phyloP scores from a whole-genome alignment of 1,140 invertebrate genomes.

The Sycophaga agraensis region DNA sequence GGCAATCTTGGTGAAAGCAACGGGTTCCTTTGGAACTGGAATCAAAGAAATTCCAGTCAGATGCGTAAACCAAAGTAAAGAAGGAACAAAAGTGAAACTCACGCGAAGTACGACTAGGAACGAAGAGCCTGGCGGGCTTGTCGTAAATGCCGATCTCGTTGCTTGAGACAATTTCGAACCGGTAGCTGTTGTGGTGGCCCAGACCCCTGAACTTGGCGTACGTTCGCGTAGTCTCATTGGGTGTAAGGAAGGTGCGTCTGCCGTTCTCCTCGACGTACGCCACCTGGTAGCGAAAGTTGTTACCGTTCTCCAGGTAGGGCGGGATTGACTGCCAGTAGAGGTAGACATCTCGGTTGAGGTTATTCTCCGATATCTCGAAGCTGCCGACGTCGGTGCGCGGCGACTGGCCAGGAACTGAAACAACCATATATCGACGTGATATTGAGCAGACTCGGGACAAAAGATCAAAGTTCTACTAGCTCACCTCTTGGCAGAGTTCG shows the following conservation, averaged over 20 bases:
- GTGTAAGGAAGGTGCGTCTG: conserved; percentile 35
- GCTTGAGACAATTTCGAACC: conserved; percentile 58
- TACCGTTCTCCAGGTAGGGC: conserved; percentile 63
- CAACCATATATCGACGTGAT: background rate
- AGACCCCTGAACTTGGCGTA: conserved; percentile 61
- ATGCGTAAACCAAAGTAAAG: background rate
- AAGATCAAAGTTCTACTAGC: too few relatives aligned
- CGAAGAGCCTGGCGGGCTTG: conserved; percentile 60
- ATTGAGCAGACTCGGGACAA: too few relatives aligned
- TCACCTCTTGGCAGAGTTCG: conserved; percentile 62
- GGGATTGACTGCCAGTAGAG: conserved; percentile 72
- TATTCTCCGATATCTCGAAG: conserved; percentile 63
- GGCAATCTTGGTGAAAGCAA: conserved; percentile 68
- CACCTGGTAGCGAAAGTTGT: conserved; percentile 57
- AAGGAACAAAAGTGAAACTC: conserved; percentile 36
- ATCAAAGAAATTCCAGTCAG: background rate
- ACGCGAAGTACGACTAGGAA: conserved; percentile 64
- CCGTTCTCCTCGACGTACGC: conserved; percentile 50
- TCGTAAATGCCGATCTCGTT: conserved; percentile 64
- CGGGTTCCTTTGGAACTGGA: conserved; percentile 56
- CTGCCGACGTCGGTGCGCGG: conserved; percentile 66
- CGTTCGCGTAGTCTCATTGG: conserved; percentile 53
- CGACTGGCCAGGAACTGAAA: conserved; percentile 60
- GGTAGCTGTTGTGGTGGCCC: conserved; percentile 52
- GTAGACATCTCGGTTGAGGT: conserved; percentile 59